Percentiles rank a stretch among this genome's conserved stretches.
phyloP scores from a whole-genome alignment of 2,113 vertebrate species.

The Aleadryas rufinucha region DNA sequence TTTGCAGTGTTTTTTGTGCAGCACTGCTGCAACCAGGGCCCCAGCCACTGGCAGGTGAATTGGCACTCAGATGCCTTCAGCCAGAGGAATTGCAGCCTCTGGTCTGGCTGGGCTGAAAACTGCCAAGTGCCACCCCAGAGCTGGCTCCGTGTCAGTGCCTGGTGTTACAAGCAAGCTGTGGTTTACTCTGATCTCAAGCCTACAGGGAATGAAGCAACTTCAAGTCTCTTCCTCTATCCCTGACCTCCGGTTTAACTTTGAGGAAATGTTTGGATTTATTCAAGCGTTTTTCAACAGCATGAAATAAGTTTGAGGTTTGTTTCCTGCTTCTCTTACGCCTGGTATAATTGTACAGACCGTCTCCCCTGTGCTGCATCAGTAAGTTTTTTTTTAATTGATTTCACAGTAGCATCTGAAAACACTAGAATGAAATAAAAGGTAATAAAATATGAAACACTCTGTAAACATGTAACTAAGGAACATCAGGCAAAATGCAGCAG shows the following conservation, averaged over 20 bases:
- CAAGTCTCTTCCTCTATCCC: background rate
- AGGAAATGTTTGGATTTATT: slow-evolving; percentile 7
- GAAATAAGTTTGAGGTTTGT: background rate
- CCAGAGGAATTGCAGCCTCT: background rate
- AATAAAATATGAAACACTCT: background rate
- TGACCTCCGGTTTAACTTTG: background rate
- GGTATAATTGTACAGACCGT: background rate
- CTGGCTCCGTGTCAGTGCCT: background rate
- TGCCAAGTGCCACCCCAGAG: background rate
- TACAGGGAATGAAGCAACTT: background rate
- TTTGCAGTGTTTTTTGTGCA: background rate
- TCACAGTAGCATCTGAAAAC: background rate
- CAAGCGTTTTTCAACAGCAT: background rate
- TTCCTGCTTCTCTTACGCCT: background rate
- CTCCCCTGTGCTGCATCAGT: background rate
- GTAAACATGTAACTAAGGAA: background rate
- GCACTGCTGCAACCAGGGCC: background rate
- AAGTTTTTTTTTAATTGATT: background rate
- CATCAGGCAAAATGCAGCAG: background rate
- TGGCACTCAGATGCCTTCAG: background rate
- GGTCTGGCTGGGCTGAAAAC: background rate
- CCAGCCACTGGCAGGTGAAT: background rate
- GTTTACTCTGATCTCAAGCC: background rate
- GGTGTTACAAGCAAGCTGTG: background rate
- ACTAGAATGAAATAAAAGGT: background rate